A percentile compares a stretch with the other conserved stretches of the same genome.
Evolutionary conservation across 2,888 invertebrate species (phyloP).

Genomic region (Mayetiola destructor): DNA sequence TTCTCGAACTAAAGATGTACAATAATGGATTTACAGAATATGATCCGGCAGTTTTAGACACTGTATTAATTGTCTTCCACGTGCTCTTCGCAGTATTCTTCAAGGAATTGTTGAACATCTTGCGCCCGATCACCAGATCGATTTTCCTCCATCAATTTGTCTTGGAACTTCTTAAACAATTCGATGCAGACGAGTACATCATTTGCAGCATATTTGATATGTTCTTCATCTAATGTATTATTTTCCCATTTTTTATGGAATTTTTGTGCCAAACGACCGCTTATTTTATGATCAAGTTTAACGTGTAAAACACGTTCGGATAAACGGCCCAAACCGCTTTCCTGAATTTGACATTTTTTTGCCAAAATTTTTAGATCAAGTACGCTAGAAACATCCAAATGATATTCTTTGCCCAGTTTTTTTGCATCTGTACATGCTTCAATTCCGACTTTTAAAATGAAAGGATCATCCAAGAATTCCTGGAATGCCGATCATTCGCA

Average conservation of each 20-base stretch:
- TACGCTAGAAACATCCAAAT: constrained; percentile 41
- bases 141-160: too few species aligned
- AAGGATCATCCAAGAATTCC: constrained; percentile 45
- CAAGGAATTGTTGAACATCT: too few species aligned
- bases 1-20: too few species aligned
- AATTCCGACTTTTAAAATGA: constrained; percentile 63
- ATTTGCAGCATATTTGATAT: constrained; percentile 59
- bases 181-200: constrained; percentile 58
- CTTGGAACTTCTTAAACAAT: constrained; percentile 46
- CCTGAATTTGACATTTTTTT: constrained; percentile 31
- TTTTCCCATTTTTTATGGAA: constrained; percentile 66
- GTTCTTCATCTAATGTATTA: constrained; percentile 40
- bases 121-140: too few species aligned
- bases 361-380: constrained; percentile 56
- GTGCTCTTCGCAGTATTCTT: too few species aligned
- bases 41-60: too few species aligned
- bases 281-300: constrained; percentile 51
- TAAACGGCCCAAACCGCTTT: constrained; percentile 50
- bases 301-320: constrained; percentile 44
- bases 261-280: too few species aligned
- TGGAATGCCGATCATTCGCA: too few species aligned
- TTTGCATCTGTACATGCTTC: constrained; percentile 53
- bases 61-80: too few species aligned
- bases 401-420: constrained; percentile 49
- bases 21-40: too few species aligned